These are phyloP conservation scores for Marisa cornuarietis DNA, from an alignment of 1,140 invertebrate genomes.

Conservation along the genomic window DNA sequence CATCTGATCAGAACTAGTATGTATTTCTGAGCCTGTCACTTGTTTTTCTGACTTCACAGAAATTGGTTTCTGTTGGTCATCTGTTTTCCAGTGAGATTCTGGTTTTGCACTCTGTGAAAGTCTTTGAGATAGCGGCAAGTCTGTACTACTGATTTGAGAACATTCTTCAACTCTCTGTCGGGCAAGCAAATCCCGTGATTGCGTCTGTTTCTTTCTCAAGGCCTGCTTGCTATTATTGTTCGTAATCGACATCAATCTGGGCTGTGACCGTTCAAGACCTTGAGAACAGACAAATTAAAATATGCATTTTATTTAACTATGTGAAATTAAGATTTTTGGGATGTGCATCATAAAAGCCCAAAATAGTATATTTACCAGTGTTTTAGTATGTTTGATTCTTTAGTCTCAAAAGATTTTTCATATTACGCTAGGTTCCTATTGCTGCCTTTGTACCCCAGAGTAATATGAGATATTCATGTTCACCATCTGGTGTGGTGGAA, in stretches of 20 bases:
- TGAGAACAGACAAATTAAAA: too few species aligned
- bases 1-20: not conserved
- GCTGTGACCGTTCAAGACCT: too few species aligned
- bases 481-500: too few species aligned
- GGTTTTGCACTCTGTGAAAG: not conserved
- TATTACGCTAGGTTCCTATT: too few species aligned
- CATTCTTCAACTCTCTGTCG: conserved; percentile 11
- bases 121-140: conserved; percentile 5
- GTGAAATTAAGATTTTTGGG: too few species aligned
- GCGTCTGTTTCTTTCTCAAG: conserved; percentile 13
- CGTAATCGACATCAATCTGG: not conserved
- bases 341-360: too few species aligned
- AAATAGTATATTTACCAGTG: too few species aligned
- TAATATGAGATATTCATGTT: too few species aligned
- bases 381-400: too few species aligned
- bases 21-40: not conserved
- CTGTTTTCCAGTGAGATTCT: not conserved
- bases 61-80: not conserved
- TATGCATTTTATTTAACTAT: too few species aligned
- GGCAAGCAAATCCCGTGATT: conserved; percentile 3
- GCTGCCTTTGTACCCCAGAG: too few species aligned
- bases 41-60: conserved; percentile 2
- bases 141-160: not conserved
- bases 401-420: too few species aligned
- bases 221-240: not conserved